Conservation (phyloP, 1,140 invertebrate genomes). For the Achroia grisella region DNA sequence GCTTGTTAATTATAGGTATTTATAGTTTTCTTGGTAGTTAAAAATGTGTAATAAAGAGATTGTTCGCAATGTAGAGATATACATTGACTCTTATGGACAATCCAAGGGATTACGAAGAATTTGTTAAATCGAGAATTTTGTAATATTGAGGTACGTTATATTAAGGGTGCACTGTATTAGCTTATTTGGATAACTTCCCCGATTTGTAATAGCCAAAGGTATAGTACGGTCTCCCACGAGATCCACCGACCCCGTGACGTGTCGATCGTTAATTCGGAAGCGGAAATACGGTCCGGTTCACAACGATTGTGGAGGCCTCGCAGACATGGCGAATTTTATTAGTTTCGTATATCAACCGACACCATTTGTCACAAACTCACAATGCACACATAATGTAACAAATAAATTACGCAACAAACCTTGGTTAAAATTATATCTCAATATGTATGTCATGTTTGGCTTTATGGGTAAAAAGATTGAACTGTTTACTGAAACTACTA, state of each 20-base stretch:
- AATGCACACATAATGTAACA: too few species aligned
- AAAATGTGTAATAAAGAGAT: constrained; percentile 15
- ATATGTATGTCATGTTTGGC: too few species aligned
- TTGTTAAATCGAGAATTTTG: too few species aligned
- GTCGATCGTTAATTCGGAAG: background rate
- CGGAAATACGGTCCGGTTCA: background rate
- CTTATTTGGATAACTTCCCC: too few species aligned
- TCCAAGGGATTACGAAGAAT: too few species aligned
- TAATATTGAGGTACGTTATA: too few species aligned
- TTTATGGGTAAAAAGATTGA: background rate
- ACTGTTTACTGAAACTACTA: background rate
- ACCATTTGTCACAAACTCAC: too few species aligned
- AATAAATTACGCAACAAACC: background rate
- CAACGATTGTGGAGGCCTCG: background rate
- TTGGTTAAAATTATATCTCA: background rate
- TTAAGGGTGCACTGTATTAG: too few species aligned
- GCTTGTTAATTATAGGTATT: constrained; percentile 8
- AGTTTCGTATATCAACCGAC: background rate
- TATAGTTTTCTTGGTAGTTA: constrained; percentile 10
- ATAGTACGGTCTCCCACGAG: too few species aligned
- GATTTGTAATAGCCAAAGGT: too few species aligned
- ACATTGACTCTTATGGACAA: too few species aligned
- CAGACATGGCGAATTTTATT: constrained; percentile 1
- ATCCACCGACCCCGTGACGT: background rate
- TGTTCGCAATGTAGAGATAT: too few species aligned